Percentiles rank a stretch among this genome's conserved stretches.
Evolutionary conservation across 23 tunicate species (phyloP).

Genomic region (Botrylloides violaceus): DNA sequence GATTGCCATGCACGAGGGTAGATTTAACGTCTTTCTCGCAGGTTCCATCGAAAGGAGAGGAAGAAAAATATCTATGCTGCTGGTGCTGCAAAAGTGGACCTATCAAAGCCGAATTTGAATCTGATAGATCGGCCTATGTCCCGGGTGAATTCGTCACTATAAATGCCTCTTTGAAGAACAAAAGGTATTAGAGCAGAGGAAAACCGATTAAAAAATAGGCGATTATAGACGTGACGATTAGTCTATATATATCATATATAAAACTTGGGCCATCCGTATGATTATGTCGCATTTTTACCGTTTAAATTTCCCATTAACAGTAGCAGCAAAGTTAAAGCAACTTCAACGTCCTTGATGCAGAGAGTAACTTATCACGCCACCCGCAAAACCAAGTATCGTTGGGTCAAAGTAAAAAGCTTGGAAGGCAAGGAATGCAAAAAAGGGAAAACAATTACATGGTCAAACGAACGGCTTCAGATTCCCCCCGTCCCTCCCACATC

Average conservation of each 20-base stretch:
- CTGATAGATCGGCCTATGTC: slow-evolving; percentile 34
- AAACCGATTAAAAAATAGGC: no score
- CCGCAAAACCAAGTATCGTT: neutral
- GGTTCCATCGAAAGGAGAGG: neutral
- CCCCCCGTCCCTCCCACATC: slow-evolving; percentile 25
- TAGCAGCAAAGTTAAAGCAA: slow-evolving; percentile 1
- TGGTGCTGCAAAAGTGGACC: slow-evolving; percentile 21
- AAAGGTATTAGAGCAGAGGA: slow-evolving; percentile 21
- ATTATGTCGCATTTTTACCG: no score
- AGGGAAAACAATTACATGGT: slow-evolving; percentile 12
- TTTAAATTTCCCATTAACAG: neutral
- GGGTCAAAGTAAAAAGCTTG: neutral
- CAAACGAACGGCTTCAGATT: slow-evolving; percentile 31
- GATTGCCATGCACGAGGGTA: no score
- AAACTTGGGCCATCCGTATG: neutral
- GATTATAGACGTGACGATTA: no score
- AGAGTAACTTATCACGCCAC: slow-evolving; percentile 27
- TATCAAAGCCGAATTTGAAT: slow-evolving; percentile 16
- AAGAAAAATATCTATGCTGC: slow-evolving; percentile 11
- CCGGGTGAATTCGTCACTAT: slow-evolving; percentile 42
- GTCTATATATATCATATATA: no score
- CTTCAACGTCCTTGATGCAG: slow-evolving; percentile 23
- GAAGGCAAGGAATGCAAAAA: neutral
- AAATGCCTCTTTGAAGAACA: slow-evolving; percentile 28
- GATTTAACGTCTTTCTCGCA: no score